Base-by-base conservation (phyloP, 2,888 invertebrate species). In the Achlya flavicornis region DNA sequence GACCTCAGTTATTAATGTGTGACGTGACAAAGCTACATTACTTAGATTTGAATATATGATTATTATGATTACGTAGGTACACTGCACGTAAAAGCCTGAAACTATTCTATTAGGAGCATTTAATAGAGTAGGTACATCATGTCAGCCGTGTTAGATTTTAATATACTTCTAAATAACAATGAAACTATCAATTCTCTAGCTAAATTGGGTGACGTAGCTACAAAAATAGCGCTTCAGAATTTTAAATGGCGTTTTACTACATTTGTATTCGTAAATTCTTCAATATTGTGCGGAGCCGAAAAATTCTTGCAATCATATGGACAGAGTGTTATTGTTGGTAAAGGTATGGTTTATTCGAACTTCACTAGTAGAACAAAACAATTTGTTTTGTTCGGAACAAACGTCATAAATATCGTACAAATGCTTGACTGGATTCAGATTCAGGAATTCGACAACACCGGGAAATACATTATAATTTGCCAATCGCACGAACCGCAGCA, bases 401-500 rank as follows among this genome's bases (percentile, higher is more conserved):
- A 80, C 63, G 43, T 85, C 12, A 63, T 64, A n/a, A 73, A 83
- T 48, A 76, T 91, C 19, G 69, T 67, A 61, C 57, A 72, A 14
- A 76, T 84, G 64, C 67, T 92, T 14, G 64, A 77, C 32, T 83
- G 82, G 78, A 80, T 89, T 77, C 70, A 71, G 32, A 64, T 66
- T 8, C 75, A 81, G 61, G 65, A 80, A 64, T 87, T 88, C 62
- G 86, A 88, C 66, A 91, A 87, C 64, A 87, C 85, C 0, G 90
- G 90, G 0, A 86, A 82, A 66, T 88, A 80, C 66, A 81, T 92
- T n/a, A 73, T 91, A 11, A 69, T 89, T 61, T 92, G 92, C 65
- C 77, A 83, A 68, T 87, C 88, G 7, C 59, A 71, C 53, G 62
- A 69, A 48, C 46, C 61, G 3, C 53, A 63, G n/a, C 74, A 85